phyloP scores from a whole-genome alignment of 2,888 invertebrate species.

The Macrophya annulata region DNA sequence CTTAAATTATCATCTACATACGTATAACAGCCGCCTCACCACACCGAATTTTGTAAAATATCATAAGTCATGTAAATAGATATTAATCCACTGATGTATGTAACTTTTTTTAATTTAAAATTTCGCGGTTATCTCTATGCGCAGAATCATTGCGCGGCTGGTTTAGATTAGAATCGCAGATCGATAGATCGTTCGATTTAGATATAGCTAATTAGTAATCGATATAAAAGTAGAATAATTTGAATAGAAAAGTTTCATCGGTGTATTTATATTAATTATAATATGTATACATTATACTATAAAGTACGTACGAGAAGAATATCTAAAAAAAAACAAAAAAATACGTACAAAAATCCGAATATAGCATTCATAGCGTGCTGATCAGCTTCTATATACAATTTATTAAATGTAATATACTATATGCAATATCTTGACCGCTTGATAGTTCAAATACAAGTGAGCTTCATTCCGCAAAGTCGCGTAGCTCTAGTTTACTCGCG shows the following conservation, averaged over 20 bases:
- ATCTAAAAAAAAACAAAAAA: background rate
- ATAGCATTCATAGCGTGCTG: slow-evolving; percentile 67
- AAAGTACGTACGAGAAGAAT: background rate
- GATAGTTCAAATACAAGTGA: slow-evolving; percentile 13
- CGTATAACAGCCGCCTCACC: background rate
- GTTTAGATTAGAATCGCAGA: background rate
- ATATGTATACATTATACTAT: background rate
- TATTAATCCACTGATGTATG: background rate
- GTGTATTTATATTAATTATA: background rate
- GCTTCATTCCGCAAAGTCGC: background rate
- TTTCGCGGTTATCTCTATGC: slow-evolving; percentile 6
- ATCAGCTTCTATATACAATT: background rate
- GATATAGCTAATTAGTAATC: background rate
- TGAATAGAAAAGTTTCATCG: background rate
- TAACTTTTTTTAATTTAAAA: background rate
- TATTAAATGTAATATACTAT: background rate
- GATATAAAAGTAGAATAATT: background rate
- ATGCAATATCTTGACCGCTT: background rate
- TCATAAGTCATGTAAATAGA: background rate
- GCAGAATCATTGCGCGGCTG: background rate
- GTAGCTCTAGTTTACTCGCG: background rate
- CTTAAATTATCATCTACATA: background rate
- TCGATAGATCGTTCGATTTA: slow-evolving; percentile 1
- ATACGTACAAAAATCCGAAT: slow-evolving; percentile 71
- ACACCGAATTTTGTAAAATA: background rate